These are phyloP conservation scores for Yoshiicerus persimilis DNA, from an alignment of 1,140 invertebrate species.

Conservation along the genomic window DNA sequence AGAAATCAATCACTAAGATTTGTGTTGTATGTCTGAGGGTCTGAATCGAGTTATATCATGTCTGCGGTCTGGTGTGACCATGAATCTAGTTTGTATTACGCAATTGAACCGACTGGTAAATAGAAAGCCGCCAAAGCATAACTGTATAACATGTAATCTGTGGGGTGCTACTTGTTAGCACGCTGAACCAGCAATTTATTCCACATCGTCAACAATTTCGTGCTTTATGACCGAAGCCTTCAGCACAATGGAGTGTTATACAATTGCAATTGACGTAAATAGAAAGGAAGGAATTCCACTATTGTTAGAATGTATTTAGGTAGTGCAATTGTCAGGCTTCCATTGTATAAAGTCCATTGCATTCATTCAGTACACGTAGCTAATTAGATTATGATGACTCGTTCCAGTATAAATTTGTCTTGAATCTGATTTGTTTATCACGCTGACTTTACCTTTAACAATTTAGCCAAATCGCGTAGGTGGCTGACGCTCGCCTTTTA, in stretches of 20 bases:
- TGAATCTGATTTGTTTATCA: not conserved
- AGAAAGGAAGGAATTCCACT: not conserved
- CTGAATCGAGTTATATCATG: not conserved
- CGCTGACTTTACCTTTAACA: not conserved
- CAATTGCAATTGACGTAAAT: not conserved
- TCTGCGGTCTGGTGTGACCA: not conserved
- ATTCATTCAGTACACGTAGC: not conserved
- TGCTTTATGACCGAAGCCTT: not conserved
- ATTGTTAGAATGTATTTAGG: not conserved
- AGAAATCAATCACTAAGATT: not conserved
- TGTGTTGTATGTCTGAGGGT: too few relatives aligned
- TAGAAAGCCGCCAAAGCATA: not conserved
- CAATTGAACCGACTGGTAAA: not conserved
- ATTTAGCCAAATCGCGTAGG: not conserved
- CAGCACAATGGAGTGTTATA: not conserved
- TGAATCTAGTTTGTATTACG: too few relatives aligned
- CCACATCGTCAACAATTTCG: not conserved
- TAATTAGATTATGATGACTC: not conserved
- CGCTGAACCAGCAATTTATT: not conserved
- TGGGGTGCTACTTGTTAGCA: not conserved
- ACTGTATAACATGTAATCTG: not conserved
- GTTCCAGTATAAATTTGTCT: not conserved
- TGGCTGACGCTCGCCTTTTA: not conserved
- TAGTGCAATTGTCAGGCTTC: too few relatives aligned
- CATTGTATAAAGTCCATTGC: too few relatives aligned